Evolutionary conservation across 1,140 invertebrate species (phyloP).

Genomic region (Frieseomelitta varia): DNA sequence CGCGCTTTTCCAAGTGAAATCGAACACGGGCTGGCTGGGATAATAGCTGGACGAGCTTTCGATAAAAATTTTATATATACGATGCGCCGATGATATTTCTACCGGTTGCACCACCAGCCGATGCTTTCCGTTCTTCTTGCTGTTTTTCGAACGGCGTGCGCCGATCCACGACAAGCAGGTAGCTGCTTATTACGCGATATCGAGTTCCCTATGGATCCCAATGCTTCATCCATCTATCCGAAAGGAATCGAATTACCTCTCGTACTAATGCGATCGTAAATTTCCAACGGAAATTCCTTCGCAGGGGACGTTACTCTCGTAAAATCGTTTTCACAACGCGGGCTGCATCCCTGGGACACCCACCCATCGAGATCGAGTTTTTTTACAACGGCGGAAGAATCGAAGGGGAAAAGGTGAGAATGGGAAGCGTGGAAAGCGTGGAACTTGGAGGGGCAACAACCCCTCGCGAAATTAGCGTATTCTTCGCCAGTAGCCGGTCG

Average conservation of each 20-base stretch:
- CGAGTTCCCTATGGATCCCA: constrained; percentile 10
- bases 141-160: not conserved
- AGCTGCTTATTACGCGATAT: constrained; percentile 29
- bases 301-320: not conserved
- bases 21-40: not conserved
- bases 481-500: constrained; percentile 68
- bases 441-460: not conserved
- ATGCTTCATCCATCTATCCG: not conserved
- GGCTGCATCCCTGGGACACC: not conserved
- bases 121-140: not conserved
- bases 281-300: constrained; percentile 7
- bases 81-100: constrained; percentile 20
- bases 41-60: constrained; percentile 28
- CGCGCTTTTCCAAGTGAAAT: constrained; percentile 21
- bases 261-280: constrained; percentile 13
- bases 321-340: not conserved
- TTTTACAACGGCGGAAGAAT: not conserved
- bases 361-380: too few species aligned
- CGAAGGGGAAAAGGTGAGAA: not conserved
- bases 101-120: not conserved
- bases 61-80: constrained; percentile 27
- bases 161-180: not conserved
- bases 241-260: constrained; percentile 1
- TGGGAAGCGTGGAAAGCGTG: not conserved
- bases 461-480: constrained; percentile 77